Evolutionary conservation across 2,113 vertebrate genomes (phyloP).

Genomic region (Psettodes erumei): DNA sequence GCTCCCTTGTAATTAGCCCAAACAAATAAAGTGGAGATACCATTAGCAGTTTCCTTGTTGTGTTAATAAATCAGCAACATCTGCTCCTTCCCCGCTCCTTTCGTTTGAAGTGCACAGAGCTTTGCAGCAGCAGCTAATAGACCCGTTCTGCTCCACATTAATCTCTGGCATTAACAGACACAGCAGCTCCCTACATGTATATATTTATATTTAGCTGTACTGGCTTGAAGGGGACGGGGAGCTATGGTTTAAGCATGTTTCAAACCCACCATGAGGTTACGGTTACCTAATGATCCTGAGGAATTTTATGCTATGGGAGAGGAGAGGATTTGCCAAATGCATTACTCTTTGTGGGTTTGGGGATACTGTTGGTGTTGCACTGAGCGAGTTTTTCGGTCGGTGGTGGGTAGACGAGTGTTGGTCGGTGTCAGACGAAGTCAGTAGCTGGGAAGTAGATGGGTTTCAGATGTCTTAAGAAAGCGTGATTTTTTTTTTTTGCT

Average conservation of each 20-base stretch:
- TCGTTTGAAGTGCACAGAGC: constrained; percentile 55
- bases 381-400: constrained; percentile 15
- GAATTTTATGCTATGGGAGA: constrained; percentile 29
- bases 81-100: constrained; percentile 48
- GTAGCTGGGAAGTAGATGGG: constrained; percentile 41
- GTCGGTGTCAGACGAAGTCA: constrained; percentile 37
- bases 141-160: constrained; percentile 53
- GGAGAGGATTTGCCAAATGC: constrained; percentile 15
- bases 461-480: constrained; percentile 59
- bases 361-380: constrained; percentile 27
- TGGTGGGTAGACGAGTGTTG: constrained; percentile 19
- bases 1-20: constrained; percentile 69
- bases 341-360: constrained; percentile 21
- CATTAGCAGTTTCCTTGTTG: constrained; percentile 73
- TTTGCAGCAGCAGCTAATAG: constrained; percentile 56
- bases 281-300: constrained; percentile 49
- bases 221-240: constrained; percentile 17
- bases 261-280: constrained; percentile 52
- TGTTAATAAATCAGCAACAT: constrained; percentile 74
- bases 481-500: neutral
- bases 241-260: constrained; percentile 29
- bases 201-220: constrained; percentile 48
- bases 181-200: constrained; percentile 14
- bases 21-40: constrained; percentile 67
- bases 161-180: constrained; percentile 42